These are phyloP conservation scores for Brachionus rotundiformis DNA, from an alignment of 1,140 invertebrate genomes.

Conservation along the genomic window DNA sequence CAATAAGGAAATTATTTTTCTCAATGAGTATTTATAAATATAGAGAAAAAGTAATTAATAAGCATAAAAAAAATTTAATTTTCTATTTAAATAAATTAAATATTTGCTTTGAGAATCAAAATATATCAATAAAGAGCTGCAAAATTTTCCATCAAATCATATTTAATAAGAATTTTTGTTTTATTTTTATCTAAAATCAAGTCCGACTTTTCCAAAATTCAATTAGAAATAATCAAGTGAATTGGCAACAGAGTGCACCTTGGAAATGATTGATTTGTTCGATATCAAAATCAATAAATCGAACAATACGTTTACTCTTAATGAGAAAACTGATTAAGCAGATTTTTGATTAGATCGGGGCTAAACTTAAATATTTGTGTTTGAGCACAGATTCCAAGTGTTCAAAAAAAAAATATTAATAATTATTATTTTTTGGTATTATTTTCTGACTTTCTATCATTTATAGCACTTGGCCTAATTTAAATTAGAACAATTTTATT, in stretches of 20 bases:
- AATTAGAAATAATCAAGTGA: background rate
- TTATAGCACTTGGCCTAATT: background rate
- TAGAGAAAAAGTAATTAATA: constrained; percentile 7
- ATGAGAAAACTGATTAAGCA: constrained; percentile 14
- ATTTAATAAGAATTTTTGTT: background rate
- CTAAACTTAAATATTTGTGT: background rate
- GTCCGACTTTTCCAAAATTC: background rate
- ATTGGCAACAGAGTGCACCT: background rate
- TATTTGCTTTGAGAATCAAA: constrained; percentile 7
- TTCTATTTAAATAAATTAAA: constrained; percentile 18
- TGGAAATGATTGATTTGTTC: background rate
- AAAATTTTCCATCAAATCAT: background rate
- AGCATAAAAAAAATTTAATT: background rate
- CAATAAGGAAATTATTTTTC: background rate
- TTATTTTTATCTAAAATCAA: background rate
- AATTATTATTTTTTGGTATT: background rate
- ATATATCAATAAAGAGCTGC: background rate
- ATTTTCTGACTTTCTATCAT: background rate
- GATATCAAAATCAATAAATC: background rate
- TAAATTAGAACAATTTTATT: background rate
- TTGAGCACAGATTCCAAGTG: background rate
- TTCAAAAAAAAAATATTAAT: background rate
- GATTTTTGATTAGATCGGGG: background rate
- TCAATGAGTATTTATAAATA: background rate
- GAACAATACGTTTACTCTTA: background rate